Percentiles rank a stretch among this genome's conserved stretches.
These are phyloP conservation scores for Eonycteris spelaea DNA, from an alignment of 2,113 vertebrate species.

Conservation along the genomic window DNA sequence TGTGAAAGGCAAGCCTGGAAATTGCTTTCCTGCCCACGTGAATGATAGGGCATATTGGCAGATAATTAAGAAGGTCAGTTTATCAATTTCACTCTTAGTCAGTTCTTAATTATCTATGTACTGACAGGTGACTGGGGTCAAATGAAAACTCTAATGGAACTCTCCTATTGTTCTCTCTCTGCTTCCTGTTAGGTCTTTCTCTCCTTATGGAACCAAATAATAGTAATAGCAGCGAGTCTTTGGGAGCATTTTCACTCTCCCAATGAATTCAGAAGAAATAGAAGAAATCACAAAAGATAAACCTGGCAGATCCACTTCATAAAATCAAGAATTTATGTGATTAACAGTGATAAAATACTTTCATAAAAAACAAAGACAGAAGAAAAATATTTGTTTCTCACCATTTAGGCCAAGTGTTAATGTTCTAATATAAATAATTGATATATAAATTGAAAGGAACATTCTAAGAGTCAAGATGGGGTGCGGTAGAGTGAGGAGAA, in stretches of 20 bases:
- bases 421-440: constrained; percentile 37
- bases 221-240: not conserved
- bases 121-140: not conserved
- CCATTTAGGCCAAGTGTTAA: not conserved
- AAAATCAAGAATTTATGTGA: not conserved
- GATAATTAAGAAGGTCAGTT: constrained; percentile 38
- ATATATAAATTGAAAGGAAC: not conserved
- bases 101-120: constrained; percentile 41
- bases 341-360: not conserved
- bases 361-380: not conserved
- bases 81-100: constrained; percentile 16
- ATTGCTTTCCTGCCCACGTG: constrained; percentile 13
- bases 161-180: not conserved
- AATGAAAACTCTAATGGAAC: not conserved
- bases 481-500: not conserved
- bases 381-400: not conserved
- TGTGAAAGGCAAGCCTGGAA: not conserved
- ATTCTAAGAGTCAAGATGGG: not conserved
- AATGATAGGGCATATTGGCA: not conserved
- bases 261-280: not conserved
- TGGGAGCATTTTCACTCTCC: not conserved
- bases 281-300: not conserved
- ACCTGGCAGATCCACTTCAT: not conserved
- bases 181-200: not conserved
- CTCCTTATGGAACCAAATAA: not conserved